phyloP scores from a whole-genome alignment of 2,797 vertebrate species.

The Rousettus madagascariensis region DNA sequence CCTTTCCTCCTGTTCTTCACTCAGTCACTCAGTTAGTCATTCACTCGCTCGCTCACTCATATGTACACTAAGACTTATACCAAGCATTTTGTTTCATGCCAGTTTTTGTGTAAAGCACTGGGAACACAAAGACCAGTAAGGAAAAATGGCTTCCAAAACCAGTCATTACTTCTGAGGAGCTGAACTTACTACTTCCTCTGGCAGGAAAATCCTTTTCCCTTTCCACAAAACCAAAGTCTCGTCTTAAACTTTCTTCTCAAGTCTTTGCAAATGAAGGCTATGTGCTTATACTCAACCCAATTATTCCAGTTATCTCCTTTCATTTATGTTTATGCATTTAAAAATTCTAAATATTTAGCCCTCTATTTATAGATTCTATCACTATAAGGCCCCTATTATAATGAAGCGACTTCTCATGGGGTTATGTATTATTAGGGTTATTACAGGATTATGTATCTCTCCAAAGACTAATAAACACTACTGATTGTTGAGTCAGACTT shows the following conservation, averaged over 20 bases:
- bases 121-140: conserved; percentile 25
- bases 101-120: conserved; percentile 2
- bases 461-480: conserved; percentile 51
- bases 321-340: conserved; percentile 42
- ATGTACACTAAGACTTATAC: background rate
- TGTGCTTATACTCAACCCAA: background rate
- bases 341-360: background rate
- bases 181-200: conserved; percentile 37
- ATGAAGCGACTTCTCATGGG: background rate
- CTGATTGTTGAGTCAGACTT: conserved; percentile 28
- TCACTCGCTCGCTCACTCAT: background rate
- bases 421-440: background rate
- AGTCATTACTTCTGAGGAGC: conserved; percentile 16
- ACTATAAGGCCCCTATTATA: background rate
- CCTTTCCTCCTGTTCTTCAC: background rate
- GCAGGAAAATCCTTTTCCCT: conserved; percentile 14
- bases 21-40: background rate
- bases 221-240: conserved; percentile 23
- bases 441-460: conserved; percentile 27
- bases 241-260: conserved; percentile 43
- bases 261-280: conserved; percentile 44
- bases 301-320: conserved; percentile 12
- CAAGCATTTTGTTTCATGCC: conserved; percentile 41
- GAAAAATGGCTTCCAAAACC: conserved; percentile 50
- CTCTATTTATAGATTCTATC: conserved; percentile 32